Percentiles rank a stretch among this genome's conserved stretches.
Evolutionary conservation across 2,888 invertebrate species (phyloP).

Genomic region (Meloe dianella): DNA sequence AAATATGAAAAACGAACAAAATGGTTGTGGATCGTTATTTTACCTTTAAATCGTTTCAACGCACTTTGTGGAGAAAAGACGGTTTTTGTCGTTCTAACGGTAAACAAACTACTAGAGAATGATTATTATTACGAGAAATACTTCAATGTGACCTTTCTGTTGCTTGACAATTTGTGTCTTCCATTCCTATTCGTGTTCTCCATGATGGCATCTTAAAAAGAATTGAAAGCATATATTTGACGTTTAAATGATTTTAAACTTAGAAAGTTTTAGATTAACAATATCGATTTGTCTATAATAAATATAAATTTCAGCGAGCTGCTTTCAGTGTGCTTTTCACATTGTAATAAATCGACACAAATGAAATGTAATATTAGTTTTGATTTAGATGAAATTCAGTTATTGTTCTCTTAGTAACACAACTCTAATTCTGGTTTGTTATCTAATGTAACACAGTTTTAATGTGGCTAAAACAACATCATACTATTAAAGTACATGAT

Average conservation of each 20-base stretch:
- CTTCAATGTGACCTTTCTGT: not conserved
- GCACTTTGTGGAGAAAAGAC: too few relatives aligned
- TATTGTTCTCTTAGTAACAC: not conserved
- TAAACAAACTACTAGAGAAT: not conserved
- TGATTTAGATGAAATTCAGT: too few relatives aligned
- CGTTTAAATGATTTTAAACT: too few relatives aligned
- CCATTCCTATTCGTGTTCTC: not conserved
- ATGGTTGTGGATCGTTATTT: too few relatives aligned
- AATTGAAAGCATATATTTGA: too few relatives aligned
- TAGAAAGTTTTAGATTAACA: too few relatives aligned
- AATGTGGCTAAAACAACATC: not conserved
- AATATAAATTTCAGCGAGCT: too few relatives aligned
- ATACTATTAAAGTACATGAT: not conserved
- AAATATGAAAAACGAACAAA: conserved; percentile 16
- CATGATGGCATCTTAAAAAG: not conserved
- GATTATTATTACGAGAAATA: not conserved
- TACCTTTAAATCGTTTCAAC: too few relatives aligned
- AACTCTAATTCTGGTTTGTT: not conserved
- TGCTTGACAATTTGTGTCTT: not conserved
- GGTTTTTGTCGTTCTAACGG: not conserved
- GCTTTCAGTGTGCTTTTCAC: too few relatives aligned
- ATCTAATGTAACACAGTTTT: not conserved
- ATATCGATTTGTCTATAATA: too few relatives aligned
- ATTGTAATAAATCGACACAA: too few relatives aligned
- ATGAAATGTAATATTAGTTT: too few relatives aligned